phyloP scores from a whole-genome alignment of 2,113 vertebrate species.

The Beaufortia kweichowensis region DNA sequence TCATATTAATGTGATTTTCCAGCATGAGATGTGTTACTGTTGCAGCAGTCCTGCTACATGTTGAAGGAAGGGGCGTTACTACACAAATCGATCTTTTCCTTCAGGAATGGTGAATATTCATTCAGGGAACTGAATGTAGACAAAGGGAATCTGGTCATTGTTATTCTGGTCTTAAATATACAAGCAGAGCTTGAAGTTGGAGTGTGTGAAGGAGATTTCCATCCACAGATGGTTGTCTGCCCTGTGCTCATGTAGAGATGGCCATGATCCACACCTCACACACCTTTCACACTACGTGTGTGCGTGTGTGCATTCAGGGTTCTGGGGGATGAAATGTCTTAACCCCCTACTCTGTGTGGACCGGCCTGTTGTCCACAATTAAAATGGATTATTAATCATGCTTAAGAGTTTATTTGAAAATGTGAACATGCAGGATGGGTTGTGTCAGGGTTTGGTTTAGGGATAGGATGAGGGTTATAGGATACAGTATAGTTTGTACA shows the following conservation, averaged over 20 bases:
- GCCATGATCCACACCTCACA: not conserved
- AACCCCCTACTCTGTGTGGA: no score
- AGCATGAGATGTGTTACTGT: not conserved
- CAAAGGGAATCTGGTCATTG: not conserved
- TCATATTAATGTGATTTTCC: not conserved
- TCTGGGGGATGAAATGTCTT: no score
- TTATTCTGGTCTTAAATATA: not conserved
- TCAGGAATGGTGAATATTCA: conserved; percentile 5
- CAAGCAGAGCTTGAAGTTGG: not conserved
- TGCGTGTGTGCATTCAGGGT: no score
- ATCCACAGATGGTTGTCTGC: conserved; percentile 14
- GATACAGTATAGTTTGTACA: no score
- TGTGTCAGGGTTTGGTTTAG: no score
- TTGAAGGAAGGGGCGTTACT: conserved; percentile 20
- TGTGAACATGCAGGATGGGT: no score
- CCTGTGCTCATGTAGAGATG: conserved; percentile 1
- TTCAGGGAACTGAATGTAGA: not conserved
- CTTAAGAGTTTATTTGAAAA: no score
- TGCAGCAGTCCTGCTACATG: not conserved
- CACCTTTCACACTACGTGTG: no score
- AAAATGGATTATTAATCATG: no score
- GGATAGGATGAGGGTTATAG: no score
- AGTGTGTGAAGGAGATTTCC: not conserved
- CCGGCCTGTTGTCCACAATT: no score
- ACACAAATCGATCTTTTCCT: not conserved